These are phyloP conservation scores for Phainopepla nitens DNA, from an alignment of 2,113 vertebrate species.

Conservation along the genomic window DNA sequence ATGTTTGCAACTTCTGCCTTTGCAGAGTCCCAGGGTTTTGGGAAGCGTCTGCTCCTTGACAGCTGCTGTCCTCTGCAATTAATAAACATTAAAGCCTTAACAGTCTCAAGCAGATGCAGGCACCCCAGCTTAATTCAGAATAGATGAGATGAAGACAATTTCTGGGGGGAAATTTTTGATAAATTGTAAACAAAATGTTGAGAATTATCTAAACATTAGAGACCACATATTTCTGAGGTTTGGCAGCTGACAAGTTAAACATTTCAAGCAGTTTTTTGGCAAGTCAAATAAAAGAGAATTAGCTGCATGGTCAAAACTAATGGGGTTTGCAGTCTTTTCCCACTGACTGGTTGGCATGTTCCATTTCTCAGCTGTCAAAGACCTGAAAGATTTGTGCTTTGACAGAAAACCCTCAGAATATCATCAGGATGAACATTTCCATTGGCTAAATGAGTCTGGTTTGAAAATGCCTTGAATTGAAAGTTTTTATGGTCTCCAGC, in stretches of 20 bases:
- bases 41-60: background rate
- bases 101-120: background rate
- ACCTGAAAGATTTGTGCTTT: background rate
- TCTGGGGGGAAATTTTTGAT: background rate
- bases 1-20: accelerated
- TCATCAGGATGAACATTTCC: background rate
- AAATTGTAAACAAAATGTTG: background rate
- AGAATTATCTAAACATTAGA: background rate
- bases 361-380: background rate
- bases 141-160: background rate
- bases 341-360: background rate
- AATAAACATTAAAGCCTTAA: background rate
- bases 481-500: background rate
- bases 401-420: background rate
- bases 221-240: background rate
- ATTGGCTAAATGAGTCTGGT: background rate
- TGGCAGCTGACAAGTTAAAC: background rate
- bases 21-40: accelerated
- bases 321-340: background rate
- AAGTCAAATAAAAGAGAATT: background rate
- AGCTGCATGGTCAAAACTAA: background rate
- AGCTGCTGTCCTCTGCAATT: background rate
- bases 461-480: background rate
- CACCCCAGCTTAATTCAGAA: background rate
- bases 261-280: background rate